phyloP scores from a whole-genome alignment of 2,797 vertebrate species.

The Alosa sapidissima region DNA sequence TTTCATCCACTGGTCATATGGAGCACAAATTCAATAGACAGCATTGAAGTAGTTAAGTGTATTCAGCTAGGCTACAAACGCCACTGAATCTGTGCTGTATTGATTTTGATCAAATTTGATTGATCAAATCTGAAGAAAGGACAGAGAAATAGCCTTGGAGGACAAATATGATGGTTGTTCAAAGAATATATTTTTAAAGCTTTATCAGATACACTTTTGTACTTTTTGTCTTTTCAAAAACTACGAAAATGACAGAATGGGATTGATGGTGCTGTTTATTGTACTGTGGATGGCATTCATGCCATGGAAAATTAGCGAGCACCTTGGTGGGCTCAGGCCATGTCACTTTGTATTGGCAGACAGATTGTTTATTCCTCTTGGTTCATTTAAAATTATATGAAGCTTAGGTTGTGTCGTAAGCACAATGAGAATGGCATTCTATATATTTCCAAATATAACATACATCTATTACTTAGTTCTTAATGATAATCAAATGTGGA shows the following conservation, averaged over 20 bases:
- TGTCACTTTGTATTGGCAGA: not conserved
- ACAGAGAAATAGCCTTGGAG: not conserved
- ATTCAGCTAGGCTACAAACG: not conserved
- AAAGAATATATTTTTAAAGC: constrained; percentile 16
- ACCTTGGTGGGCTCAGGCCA: not conserved
- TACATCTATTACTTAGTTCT: constrained; percentile 30
- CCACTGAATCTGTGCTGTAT: not conserved
- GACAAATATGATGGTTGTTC: not conserved
- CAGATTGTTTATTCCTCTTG: constrained; percentile 23
- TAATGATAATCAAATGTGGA: constrained; percentile 19
- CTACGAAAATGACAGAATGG: not conserved
- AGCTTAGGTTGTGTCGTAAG: constrained; percentile 39
- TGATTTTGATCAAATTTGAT: not conserved
- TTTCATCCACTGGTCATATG: not conserved
- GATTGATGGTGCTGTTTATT: not conserved
- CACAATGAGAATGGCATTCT: constrained; percentile 27
- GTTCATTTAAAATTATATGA: constrained; percentile 16
- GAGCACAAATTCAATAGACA: not conserved
- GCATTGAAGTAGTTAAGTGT: not conserved
- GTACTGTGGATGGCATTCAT: not conserved
- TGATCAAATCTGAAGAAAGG: not conserved
- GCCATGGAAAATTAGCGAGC: not conserved
- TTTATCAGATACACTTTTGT: constrained; percentile 14
- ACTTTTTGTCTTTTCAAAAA: constrained; percentile 24
- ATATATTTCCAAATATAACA: constrained; percentile 37